Evolutionary conservation across 2,113 vertebrate genomes (phyloP).

Genomic region (Saguinus imperator): DNA sequence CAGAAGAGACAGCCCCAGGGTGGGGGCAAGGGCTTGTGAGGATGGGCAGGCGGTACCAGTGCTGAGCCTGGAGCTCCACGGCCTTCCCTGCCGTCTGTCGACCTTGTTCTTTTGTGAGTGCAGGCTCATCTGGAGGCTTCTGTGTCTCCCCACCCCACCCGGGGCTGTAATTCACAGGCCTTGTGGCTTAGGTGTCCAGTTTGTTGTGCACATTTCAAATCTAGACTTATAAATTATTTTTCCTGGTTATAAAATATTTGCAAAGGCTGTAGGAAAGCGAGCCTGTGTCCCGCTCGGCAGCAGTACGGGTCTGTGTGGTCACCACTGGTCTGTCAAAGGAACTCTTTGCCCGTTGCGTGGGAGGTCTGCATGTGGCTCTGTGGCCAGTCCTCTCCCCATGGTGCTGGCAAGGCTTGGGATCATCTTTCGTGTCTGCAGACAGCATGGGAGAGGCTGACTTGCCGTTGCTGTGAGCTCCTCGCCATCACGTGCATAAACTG

Average conservation of each 20-base stretch:
- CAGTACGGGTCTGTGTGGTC: not conserved
- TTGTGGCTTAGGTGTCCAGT: not conserved
- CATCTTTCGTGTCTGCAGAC: not conserved
- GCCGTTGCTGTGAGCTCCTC: not conserved
- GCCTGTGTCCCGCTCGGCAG: fast-evolving
- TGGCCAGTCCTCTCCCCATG: not conserved
- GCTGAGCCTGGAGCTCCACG: not conserved
- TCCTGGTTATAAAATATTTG: not conserved
- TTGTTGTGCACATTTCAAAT: not conserved
- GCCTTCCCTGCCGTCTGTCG: not conserved
- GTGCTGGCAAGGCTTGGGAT: not conserved
- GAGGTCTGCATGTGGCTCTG: not conserved
- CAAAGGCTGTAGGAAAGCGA: not conserved
- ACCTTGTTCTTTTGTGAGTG: not conserved
- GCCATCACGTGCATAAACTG: not conserved
- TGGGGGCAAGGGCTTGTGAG: not conserved
- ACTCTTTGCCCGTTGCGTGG: not conserved
- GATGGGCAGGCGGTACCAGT: too few species aligned
- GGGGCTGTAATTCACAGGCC: not conserved
- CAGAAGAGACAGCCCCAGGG: not conserved
- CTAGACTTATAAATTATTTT: not conserved
- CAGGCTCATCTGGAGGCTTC: fast-evolving
- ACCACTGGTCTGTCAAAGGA: too few species aligned
- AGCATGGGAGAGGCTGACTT: not conserved
- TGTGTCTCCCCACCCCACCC: too few species aligned